phyloP scores from a whole-genome alignment of 1,140 invertebrate genomes.

The Stegodyphus mimosarum region DNA sequence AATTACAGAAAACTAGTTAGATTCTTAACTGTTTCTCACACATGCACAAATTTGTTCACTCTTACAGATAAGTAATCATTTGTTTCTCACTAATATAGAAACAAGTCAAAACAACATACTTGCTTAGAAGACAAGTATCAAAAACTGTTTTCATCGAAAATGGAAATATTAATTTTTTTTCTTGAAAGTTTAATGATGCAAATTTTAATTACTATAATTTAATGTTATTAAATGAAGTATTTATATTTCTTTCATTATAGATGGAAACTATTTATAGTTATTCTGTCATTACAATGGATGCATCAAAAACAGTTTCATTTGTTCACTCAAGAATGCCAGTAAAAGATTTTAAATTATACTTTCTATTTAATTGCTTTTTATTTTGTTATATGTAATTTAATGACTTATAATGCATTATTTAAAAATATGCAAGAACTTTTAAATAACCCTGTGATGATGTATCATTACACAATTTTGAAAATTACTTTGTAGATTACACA shows the following conservation, averaged over 20 bases:
- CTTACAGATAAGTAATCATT: too few relatives aligned
- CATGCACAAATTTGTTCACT: too few relatives aligned
- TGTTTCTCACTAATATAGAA: too few relatives aligned
- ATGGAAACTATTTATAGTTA: slow-evolving; percentile 31
- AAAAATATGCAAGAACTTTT: background rate
- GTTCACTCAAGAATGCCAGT: slow-evolving; percentile 54
- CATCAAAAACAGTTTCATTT: slow-evolving; percentile 40
- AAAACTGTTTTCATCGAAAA: too few relatives aligned
- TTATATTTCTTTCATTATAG: slow-evolving; percentile 34
- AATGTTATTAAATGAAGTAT: background rate
- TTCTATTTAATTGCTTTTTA: background rate
- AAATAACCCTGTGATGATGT: background rate
- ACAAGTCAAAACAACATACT: too few relatives aligned
- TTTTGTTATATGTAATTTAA: background rate
- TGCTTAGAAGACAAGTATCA: too few relatives aligned
- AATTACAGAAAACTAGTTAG: too few relatives aligned
- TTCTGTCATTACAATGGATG: slow-evolving; percentile 44
- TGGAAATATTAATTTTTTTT: background rate
- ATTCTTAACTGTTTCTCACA: too few relatives aligned
- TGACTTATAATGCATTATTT: background rate
- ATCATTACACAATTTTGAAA: background rate
- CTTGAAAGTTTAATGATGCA: background rate
- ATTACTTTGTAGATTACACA: background rate
- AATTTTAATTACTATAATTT: background rate
- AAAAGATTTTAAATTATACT: background rate